Conservation (phyloP, 2,113 vertebrate species). For the Orycteropus afer region DNA sequence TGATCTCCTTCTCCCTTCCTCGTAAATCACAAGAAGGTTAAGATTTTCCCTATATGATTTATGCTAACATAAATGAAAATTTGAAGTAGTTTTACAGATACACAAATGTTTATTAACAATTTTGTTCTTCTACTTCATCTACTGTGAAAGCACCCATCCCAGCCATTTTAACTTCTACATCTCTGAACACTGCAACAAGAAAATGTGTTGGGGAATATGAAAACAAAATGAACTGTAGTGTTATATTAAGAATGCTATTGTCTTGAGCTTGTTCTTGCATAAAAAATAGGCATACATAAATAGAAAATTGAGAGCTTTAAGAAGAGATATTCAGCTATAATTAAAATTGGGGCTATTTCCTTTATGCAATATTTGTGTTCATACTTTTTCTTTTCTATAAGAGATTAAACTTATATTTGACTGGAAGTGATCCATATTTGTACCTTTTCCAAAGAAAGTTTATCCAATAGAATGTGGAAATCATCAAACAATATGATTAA, state of each 20-base stretch:
- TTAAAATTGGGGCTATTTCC: not conserved
- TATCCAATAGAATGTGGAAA: too few relatives aligned
- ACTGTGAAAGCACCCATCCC: not conserved
- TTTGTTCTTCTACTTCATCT: not conserved
- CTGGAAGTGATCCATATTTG: too few relatives aligned
- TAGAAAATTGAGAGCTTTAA: not conserved
- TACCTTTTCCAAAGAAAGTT: too few relatives aligned
- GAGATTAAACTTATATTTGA: not conserved
- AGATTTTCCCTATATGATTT: slow-evolving; percentile 22
- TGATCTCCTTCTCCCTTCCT: not conserved
- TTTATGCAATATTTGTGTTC: not conserved
- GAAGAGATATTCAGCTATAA: not conserved
- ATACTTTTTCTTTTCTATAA: not conserved
- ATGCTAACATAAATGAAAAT: not conserved
- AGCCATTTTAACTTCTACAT: not conserved
- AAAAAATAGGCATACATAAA: not conserved
- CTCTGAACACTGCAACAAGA: not conserved
- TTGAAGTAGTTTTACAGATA: not conserved
- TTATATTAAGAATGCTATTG: not conserved
- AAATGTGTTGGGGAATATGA: not conserved
- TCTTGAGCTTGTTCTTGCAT: not conserved
- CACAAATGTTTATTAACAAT: not conserved
- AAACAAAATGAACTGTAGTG: not conserved
- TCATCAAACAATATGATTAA: too few relatives aligned
- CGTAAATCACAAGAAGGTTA: slow-evolving; percentile 35